These are phyloP conservation scores for Cheilosia soror DNA, from an alignment of 2,888 invertebrate genomes.

Conservation along the genomic window DNA sequence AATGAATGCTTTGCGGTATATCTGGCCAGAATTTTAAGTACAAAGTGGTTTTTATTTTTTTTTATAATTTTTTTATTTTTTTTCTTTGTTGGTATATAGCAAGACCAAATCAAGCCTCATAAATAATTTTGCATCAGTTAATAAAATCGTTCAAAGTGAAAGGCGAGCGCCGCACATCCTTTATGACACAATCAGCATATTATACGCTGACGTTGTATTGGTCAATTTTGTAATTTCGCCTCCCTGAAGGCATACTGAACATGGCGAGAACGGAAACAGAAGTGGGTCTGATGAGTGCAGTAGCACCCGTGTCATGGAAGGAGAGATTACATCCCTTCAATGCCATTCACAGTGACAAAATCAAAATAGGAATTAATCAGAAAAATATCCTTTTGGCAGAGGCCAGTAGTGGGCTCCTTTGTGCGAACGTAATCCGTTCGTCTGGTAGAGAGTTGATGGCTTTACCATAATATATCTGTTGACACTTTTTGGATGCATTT, in stretches of 20 bases:
- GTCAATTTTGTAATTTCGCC: slow-evolving; percentile 38
- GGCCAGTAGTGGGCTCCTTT: slow-evolving; percentile 29
- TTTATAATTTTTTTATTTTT: background rate
- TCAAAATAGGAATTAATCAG: slow-evolving; percentile 74
- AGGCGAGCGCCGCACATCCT: slow-evolving; percentile 58
- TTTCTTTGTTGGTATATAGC: slow-evolving; percentile 8
- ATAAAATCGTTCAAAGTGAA: slow-evolving; percentile 66
- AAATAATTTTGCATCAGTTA: slow-evolving; percentile 67
- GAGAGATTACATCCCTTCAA: slow-evolving; percentile 62
- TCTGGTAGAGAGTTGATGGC: slow-evolving; percentile 38
- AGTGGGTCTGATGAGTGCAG: background rate
- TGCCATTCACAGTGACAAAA: slow-evolving; percentile 60
- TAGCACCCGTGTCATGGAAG: slow-evolving; percentile 1
- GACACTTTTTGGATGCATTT: slow-evolving; percentile 81
- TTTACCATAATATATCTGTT: slow-evolving; percentile 56
- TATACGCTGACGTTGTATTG: slow-evolving; percentile 35
- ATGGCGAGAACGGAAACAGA: background rate
- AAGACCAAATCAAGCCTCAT: slow-evolving; percentile 42
- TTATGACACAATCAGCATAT: slow-evolving; percentile 44
- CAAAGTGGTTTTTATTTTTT: slow-evolving; percentile 2
- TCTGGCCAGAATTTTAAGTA: slow-evolving; percentile 70
- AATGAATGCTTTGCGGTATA: slow-evolving; percentile 52
- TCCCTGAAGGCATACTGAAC: slow-evolving; percentile 35
- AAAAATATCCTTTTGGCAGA: slow-evolving; percentile 64
- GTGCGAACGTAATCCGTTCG: slow-evolving; percentile 62